A percentile compares a stretch with the other conserved stretches of the same genome.
Evolutionary conservation across 2,888 invertebrate genomes (phyloP).

Genomic region (Trichopoda pennipes): DNA sequence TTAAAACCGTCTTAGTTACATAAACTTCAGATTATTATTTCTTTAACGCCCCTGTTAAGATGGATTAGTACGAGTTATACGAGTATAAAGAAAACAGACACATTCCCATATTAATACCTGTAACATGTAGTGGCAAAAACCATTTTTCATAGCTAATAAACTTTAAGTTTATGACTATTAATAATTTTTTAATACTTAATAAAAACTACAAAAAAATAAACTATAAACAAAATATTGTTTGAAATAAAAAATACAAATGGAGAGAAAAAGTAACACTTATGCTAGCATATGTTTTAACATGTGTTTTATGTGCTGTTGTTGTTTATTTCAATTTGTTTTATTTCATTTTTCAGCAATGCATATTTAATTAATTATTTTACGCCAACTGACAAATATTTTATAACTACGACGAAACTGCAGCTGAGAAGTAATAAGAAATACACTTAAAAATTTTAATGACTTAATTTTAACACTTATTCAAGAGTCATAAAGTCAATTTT

Average conservation of each 20-base stretch:
- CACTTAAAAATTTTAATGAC: conserved; percentile 51
- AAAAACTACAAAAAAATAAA: conserved; percentile 15
- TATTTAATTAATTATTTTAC: conserved; percentile 61
- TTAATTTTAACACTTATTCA: conserved; percentile 44
- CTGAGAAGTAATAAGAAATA: conserved; percentile 44
- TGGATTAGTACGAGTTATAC: conserved; percentile 22
- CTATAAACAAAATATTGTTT: conserved; percentile 13
- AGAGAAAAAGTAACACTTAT: conserved; percentile 39
- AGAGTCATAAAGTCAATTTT: not conserved
- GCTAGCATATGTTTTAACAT: conserved; percentile 52
- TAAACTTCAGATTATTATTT: conserved; percentile 15
- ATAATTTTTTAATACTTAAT: conserved; percentile 54
- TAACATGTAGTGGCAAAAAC: conserved; percentile 36
- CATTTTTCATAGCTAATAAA: conserved; percentile 58
- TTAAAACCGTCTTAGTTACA: conserved; percentile 9
- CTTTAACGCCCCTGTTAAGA: conserved; percentile 45
- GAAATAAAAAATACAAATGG: conserved; percentile 30
- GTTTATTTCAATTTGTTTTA: conserved; percentile 19
- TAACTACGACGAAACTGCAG: conserved; percentile 26
- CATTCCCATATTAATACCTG: conserved; percentile 48
- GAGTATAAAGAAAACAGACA: conserved; percentile 2
- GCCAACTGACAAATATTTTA: conserved; percentile 22
- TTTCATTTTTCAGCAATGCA: conserved; percentile 33
- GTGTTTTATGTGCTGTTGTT: conserved; percentile 10
- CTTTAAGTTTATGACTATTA: conserved; percentile 54